Evolutionary conservation across 1,140 invertebrate species (phyloP).

Genomic region (Ylistrum balloti): DNA sequence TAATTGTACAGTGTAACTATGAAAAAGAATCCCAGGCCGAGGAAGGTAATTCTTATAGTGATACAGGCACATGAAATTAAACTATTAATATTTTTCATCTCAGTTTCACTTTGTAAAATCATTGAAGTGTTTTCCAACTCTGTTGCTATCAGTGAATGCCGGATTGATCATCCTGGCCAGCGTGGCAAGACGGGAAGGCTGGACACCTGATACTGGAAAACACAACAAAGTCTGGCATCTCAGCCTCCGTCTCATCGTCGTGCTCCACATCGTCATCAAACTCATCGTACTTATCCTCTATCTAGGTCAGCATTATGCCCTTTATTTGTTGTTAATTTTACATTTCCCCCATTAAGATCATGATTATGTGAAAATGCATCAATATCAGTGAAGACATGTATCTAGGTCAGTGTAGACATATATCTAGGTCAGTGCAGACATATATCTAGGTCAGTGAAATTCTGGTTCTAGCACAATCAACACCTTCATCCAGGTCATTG

Average conservation of each 20-base stretch:
- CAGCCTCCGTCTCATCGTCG: background rate
- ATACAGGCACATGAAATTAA: too few relatives aligned
- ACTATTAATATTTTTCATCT: too few relatives aligned
- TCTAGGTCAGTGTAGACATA: slow-evolving; percentile 67
- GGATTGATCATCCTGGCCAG: slow-evolving; percentile 65
- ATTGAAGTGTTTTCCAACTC: too few relatives aligned
- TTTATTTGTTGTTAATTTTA: background rate
- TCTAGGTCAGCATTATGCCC: slow-evolving; percentile 66
- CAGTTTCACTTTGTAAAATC: too few relatives aligned
- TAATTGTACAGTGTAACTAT: too few relatives aligned
- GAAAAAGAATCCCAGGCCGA: too few relatives aligned
- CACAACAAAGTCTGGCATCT: slow-evolving; percentile 46
- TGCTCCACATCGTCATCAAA: background rate
- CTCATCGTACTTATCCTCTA: slow-evolving; percentile 57
- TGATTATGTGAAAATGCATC: slow-evolving; percentile 64
- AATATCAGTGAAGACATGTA: slow-evolving; percentile 69
- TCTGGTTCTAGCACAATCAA: slow-evolving; percentile 54
- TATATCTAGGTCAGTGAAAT: slow-evolving; percentile 72
- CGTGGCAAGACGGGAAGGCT: slow-evolving; percentile 59
- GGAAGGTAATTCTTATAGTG: too few relatives aligned
- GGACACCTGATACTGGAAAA: slow-evolving; percentile 47
- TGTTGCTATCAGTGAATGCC: slow-evolving; percentile 73
- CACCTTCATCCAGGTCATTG: slow-evolving; percentile 56
- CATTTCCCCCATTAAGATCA: background rate
- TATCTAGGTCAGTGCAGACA: slow-evolving; percentile 64